Base-by-base conservation (phyloP, 2,888 invertebrate species). In the Sphaerophoria taeniata region DNA sequence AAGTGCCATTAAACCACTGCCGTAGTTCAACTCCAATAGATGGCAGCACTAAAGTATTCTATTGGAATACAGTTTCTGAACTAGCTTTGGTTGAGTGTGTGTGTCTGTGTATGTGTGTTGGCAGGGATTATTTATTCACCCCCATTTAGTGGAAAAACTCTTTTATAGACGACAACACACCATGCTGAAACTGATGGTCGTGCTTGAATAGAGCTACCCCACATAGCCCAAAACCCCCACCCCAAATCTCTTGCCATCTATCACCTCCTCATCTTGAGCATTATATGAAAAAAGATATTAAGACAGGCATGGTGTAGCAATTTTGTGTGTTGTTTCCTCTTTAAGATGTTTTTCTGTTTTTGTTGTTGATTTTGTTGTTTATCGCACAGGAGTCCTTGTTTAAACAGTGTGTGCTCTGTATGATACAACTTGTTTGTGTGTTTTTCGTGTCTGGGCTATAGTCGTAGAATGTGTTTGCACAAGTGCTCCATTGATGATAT, bases 401-500 rank as follows among this genome's bases (percentile, higher is more conserved):
- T 31, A 69, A 82, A 81, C 76, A 81, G 7, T 51, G 56, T 73
- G 45, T 55, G 47, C 47, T 55, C 31, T 72, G 49, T 45, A n/a
- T 45, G 14, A n/a, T 43, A 43, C 45, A 45, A 58, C 74, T 60
- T 65, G 43, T 33, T 14, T 56, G 36, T 34, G 63, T 43, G 6
- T 43, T 16, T 16, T 16, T 63, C 0, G 3, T 56, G 56, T 56
- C 71, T 0, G 72, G 60, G 60, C 61, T 72, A 76, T 80, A 76
- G 82, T 83, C 82, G 82, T 70, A 83, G 70, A 78, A 78, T 83
- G 76, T 80, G 80, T 85, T 80, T 85, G 72, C 67, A 69, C 72
- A 80, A 85, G 84, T 85, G 84, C 72, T 76, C 14, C 67, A 39
- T 73, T 14, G 58, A 72, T 76, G 72, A 84, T 84, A 80, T 80